Evolutionary conservation across 2,113 vertebrate genomes (phyloP).

Genomic region (Kryptolebias marmoratus): DNA sequence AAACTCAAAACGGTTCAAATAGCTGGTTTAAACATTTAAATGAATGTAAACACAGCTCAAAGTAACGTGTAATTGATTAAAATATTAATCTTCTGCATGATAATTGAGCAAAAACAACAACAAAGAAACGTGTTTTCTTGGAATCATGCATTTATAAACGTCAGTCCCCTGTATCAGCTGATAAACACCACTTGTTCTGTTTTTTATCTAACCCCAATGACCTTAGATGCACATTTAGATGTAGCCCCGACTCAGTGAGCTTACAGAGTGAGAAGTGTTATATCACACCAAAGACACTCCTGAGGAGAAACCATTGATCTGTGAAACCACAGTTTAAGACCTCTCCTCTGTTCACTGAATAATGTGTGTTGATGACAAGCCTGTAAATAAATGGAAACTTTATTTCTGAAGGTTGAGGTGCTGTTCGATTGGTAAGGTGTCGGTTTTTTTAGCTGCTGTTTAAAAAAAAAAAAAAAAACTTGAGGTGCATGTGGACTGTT

Average conservation of each 20-base stretch:
- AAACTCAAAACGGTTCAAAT: not conserved
- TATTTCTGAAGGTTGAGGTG: constrained; percentile 27
- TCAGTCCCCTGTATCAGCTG: not conserved
- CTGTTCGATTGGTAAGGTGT: constrained; percentile 4
- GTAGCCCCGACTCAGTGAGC: constrained; percentile 16
- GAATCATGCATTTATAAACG: not conserved
- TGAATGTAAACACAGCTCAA: not conserved
- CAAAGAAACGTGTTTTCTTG: not conserved
- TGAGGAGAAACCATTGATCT: constrained; percentile 59
- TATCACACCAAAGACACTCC: constrained; percentile 54
- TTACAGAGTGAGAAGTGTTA: constrained; percentile 47
- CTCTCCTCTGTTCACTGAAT: constrained; percentile 39
- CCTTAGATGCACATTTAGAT: constrained; percentile 44
- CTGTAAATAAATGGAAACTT: constrained; percentile 24
- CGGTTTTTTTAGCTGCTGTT: not conserved
- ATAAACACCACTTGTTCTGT: constrained; percentile 2
- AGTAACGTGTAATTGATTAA: not conserved
- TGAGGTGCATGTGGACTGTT: not conserved
- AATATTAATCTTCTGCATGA: not conserved
- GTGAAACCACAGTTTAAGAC: constrained; percentile 53
- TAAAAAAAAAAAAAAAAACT: not conserved
- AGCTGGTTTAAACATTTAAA: not conserved
- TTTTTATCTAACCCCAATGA: constrained; percentile 28
- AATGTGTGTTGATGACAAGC: constrained; percentile 17
- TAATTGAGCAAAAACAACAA: not conserved